A percentile compares a stretch with the other conserved stretches of the same genome.
Conservation (phyloP, 2,113 vertebrate genomes). For the Bos taurus region DNA sequence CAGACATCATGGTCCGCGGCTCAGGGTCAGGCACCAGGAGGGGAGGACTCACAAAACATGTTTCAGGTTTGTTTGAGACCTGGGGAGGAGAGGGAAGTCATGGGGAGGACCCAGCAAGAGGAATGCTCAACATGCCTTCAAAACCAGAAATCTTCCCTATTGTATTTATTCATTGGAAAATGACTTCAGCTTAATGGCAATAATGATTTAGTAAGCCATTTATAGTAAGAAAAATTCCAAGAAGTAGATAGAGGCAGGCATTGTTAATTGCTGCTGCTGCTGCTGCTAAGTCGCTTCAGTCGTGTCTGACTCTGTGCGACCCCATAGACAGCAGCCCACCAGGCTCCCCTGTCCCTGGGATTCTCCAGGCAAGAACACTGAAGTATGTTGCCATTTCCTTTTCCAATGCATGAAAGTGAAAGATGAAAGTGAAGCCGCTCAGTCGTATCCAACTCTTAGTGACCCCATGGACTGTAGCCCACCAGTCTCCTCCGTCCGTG, state of each 20-base stretch:
- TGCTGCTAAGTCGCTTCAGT: too few species aligned
- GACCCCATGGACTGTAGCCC: too few species aligned
- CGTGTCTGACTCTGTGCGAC: accelerated
- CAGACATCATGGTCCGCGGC: neutral
- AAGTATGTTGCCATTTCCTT: too few species aligned
- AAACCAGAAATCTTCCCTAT: neutral
- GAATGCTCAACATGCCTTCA: neutral
- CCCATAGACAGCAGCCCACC: too few species aligned
- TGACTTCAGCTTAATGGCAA: neutral
- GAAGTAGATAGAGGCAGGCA: neutral
- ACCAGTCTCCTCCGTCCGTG: too few species aligned
- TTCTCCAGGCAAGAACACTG: too few species aligned
- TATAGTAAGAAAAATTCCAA: neutral
- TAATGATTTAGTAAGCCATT: neutral
- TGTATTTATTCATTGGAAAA: neutral
- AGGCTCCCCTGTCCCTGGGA: too few species aligned
- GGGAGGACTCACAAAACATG: neutral
- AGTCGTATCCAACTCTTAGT: too few species aligned
- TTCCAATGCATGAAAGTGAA: too few species aligned
- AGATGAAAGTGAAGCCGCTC: too few species aligned
- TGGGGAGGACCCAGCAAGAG: neutral
- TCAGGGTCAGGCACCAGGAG: neutral
- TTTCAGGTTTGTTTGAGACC: neutral
- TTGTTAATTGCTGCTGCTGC: neutral
- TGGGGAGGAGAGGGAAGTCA: neutral